Base-by-base conservation (phyloP, 2,113 vertebrate genomes). In the Serinus canaria region DNA sequence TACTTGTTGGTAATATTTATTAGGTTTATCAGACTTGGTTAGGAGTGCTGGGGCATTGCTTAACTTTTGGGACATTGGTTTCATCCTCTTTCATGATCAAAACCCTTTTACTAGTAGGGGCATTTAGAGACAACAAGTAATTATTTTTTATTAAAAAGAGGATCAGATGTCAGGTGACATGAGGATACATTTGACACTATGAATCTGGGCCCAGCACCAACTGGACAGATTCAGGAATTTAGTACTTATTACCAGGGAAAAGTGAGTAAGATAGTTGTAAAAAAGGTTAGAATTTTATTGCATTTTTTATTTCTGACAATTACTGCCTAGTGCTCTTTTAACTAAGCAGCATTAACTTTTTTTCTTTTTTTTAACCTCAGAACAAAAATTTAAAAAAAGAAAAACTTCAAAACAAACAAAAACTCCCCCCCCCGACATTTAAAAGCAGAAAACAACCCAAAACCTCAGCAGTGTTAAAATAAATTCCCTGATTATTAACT, bases 391-490 rank as follows among this genome's bases (percentile, higher is more conserved):
- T 0, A 17, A 35, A 53, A 9, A 3, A 11, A 47, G 5, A 21
- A 37, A 14, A 17, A 9, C 15, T 35, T 13, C 9, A 50, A 37
- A 63, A 2, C 3, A 76, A 80, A 33, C 1, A 19, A 56, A 77
- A 7, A 6, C 3, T 1, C 6, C 1, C 0, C 2, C 1, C 6
- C 1, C 0, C 11, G 22, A 52, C 4, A 56, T 30, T 12, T 10
- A 30, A 80, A 73, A 8, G 2, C 8, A 21, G 6, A 4, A 90
- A 75, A 3, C 5, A 75, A 33, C 13, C 9, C 7, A 5, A 83
- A 82, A 55, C 2, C 16, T 59, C n/a, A 78, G 4, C 9, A 75
- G 41, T 39, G 10, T 66, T 66, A 83, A 53, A 78, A 77, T 50
- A 83, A 84, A 77, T 67, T 70, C 10, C 28, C 27, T 89, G 64